Evolutionary conservation across 2,113 vertebrate species (phyloP).

Genomic region (Labrus mixtus): DNA sequence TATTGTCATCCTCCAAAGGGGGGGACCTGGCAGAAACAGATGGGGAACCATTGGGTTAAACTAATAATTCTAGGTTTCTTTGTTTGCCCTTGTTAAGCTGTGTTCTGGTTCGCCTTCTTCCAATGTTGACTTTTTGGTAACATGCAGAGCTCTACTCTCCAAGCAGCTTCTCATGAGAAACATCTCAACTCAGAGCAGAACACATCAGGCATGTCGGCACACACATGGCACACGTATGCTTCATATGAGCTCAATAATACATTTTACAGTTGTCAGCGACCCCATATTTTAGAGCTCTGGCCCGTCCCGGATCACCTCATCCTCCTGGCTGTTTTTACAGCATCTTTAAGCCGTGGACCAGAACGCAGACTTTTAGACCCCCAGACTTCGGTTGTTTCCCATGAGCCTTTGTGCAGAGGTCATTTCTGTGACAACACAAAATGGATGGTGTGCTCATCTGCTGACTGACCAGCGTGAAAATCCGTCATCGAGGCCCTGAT

Average conservation of each 20-base stretch:
- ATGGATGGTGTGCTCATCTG: slow-evolving; percentile 77
- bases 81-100: too few relatives aligned
- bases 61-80: too few relatives aligned
- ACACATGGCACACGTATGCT: slow-evolving; percentile 62
- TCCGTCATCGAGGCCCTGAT: slow-evolving; percentile 61
- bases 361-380: slow-evolving; percentile 2
- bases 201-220: slow-evolving; percentile 46
- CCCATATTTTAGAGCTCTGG: slow-evolving; percentile 27
- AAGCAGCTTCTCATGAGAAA: slow-evolving; percentile 36
- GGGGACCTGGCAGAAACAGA: too few relatives aligned
- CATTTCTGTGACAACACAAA: slow-evolving; percentile 72
- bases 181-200: slow-evolving; percentile 28
- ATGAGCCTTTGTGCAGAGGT: slow-evolving; percentile 61
- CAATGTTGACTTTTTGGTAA: too few relatives aligned
- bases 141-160: too few relatives aligned
- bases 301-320: too few relatives aligned
- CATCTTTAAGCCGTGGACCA: slow-evolving; percentile 38
- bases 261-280: slow-evolving; percentile 59
- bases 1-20: too few relatives aligned
- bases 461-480: slow-evolving; percentile 73
- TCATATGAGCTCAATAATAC: slow-evolving; percentile 52
- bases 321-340: slow-evolving; percentile 13
- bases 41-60: too few relatives aligned
- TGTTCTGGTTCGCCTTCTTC: too few relatives aligned
- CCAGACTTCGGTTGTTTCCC: slow-evolving; percentile 34